phyloP scores from a whole-genome alignment of 2,113 vertebrate species.

The Crotalus horridus region DNA sequence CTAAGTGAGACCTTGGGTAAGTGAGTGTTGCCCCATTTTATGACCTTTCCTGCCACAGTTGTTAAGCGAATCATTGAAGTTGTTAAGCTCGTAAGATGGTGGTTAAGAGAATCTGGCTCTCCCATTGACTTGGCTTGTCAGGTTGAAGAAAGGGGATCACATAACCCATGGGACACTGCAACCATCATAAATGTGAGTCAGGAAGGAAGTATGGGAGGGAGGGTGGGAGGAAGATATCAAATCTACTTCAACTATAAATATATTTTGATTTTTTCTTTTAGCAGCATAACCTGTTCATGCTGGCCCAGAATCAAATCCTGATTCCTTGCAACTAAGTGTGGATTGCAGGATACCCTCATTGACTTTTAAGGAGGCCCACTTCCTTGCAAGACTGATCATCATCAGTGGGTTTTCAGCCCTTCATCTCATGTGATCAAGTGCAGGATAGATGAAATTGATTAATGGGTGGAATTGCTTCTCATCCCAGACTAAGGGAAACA shows the following conservation, averaged over 20 bases:
- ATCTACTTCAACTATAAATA: slow-evolving; percentile 22
- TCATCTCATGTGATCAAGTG: slow-evolving; percentile 72
- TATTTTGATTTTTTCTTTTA: slow-evolving; percentile 40
- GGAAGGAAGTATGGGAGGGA: background rate
- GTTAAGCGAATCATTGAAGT: too few species aligned
- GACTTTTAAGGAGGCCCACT: slow-evolving; percentile 58
- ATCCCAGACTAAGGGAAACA: slow-evolving; percentile 72
- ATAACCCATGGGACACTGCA: too few species aligned
- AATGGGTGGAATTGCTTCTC: slow-evolving; percentile 72
- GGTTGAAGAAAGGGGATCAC: too few species aligned
- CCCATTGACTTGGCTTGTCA: too few species aligned
- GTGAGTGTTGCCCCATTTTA: too few species aligned
- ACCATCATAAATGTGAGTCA: too few species aligned
- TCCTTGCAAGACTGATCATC: slow-evolving; percentile 61
- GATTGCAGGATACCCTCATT: background rate
- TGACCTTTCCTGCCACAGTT: too few species aligned
- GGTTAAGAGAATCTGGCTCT: too few species aligned
- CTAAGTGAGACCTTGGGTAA: too few species aligned
- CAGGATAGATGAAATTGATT: slow-evolving; percentile 73
- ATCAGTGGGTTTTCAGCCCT: slow-evolving; percentile 61
- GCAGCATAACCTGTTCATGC: background rate
- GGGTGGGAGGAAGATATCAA: slow-evolving; percentile 42
- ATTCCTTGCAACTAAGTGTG: background rate
- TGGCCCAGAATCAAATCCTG: background rate
- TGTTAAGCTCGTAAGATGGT: too few species aligned